These are phyloP conservation scores for Ancistrus triradiatus DNA, from an alignment of 2,113 vertebrate species.

Conservation along the genomic window DNA sequence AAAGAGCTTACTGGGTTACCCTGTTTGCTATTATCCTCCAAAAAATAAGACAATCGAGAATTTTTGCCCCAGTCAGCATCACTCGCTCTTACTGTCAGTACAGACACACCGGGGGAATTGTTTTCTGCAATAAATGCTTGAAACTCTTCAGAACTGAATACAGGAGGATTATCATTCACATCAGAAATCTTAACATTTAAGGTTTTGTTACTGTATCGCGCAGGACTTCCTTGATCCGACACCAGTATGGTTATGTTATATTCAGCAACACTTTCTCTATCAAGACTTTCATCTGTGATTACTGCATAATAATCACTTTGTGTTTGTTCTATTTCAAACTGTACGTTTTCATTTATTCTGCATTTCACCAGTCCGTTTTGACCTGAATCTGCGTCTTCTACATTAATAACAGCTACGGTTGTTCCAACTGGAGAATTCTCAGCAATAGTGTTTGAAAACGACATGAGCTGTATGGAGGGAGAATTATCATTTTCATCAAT, in stretches of 20 bases:
- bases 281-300: slow-evolving; percentile 44
- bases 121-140: slow-evolving; percentile 33
- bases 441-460: slow-evolving; percentile 45
- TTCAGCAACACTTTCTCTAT: neutral
- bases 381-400: slow-evolving; percentile 46
- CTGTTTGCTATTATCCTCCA: slow-evolving; percentile 23
- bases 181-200: slow-evolving; percentile 56
- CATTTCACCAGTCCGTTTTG: slow-evolving; percentile 45
- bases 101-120: slow-evolving; percentile 38
- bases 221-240: slow-evolving; percentile 9
- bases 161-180: slow-evolving; percentile 64
- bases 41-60: slow-evolving; percentile 39
- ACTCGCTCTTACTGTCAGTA: slow-evolving; percentile 32
- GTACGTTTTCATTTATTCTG: slow-evolving; percentile 26
- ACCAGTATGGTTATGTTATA: neutral
- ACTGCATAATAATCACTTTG: slow-evolving; percentile 51
- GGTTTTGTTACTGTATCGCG: slow-evolving; percentile 27
- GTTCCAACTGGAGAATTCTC: slow-evolving; percentile 43
- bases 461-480: slow-evolving; percentile 58
- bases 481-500: slow-evolving; percentile 64
- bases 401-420: slow-evolving; percentile 46
- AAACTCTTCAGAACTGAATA: slow-evolving; percentile 35
- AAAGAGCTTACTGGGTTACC: slow-evolving; percentile 30
- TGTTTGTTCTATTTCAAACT: slow-evolving; percentile 41
- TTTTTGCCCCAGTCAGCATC: slow-evolving; percentile 41